Percentiles rank a stretch among this genome's conserved stretches.
Evolutionary conservation across 2,113 vertebrate species (phyloP).

Genomic region (Lycaon pictus): DNA sequence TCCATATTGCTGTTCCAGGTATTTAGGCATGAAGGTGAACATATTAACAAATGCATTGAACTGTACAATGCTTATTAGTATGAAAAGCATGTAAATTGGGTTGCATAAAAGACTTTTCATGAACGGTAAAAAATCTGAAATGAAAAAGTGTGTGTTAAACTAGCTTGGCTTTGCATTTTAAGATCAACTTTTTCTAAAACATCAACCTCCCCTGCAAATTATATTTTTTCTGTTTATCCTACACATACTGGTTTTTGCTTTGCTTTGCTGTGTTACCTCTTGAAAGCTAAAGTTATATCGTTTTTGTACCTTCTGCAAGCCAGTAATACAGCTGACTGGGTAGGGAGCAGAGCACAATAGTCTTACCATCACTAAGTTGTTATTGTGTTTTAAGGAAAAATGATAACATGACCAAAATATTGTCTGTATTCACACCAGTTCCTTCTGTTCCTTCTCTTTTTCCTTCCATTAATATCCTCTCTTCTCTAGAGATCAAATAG

Average conservation of each 20-base stretch:
- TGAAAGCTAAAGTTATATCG: neutral
- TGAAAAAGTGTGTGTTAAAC: slow-evolving; percentile 29
- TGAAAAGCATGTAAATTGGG: slow-evolving; percentile 91
- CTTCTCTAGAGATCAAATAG: neutral
- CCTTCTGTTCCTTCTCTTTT: neutral
- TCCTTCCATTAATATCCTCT: neutral
- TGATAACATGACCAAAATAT: neutral
- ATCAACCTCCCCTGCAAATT: neutral
- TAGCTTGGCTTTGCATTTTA: neutral
- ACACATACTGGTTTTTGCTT: neutral
- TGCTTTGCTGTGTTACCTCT: neutral
- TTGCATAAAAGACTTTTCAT: slow-evolving; percentile 91
- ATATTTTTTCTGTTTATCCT: neutral
- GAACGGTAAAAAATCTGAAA: slow-evolving; percentile 92
- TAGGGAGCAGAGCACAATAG: neutral
- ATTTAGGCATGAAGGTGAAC: slow-evolving; percentile 96
- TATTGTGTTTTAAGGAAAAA: neutral
- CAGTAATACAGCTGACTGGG: neutral
- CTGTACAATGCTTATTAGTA: slow-evolving; percentile 90
- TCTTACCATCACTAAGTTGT: neutral
- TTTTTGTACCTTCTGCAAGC: neutral
- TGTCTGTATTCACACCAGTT: neutral
- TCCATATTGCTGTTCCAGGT: slow-evolving; percentile 97
- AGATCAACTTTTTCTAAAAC: neutral
- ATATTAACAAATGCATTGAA: slow-evolving; percentile 92